Conservation (phyloP, 2,888 invertebrate species). For the Sinodicranocentrus sp. region DNA sequence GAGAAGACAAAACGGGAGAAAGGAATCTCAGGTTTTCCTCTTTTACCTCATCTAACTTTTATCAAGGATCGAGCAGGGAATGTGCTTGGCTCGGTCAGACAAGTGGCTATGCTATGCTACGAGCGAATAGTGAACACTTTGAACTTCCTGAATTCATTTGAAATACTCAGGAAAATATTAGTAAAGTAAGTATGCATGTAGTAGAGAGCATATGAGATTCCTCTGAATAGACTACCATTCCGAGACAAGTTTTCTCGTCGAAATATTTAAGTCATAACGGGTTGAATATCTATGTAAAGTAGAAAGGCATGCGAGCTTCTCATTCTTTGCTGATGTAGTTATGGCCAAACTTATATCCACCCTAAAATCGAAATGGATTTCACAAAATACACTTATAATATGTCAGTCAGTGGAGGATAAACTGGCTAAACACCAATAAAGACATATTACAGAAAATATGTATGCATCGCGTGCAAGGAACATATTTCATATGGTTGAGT, state of each 20-base stretch:
- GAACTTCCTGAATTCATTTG: conserved; percentile 45
- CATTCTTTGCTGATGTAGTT: too few relatives aligned
- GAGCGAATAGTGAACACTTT: conserved; percentile 11
- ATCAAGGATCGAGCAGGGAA: conserved; percentile 32
- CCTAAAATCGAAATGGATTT: too few relatives aligned
- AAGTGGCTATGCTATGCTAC: too few relatives aligned
- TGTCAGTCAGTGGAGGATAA: too few relatives aligned
- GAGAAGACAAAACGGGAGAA: conserved; percentile 19
- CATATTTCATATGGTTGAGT: too few relatives aligned
- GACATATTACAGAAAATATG: background rate
- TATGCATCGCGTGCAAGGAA: background rate
- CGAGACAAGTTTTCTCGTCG: background rate
- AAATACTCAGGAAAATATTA: conserved; percentile 1
- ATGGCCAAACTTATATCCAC: too few relatives aligned
- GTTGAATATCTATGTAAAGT: too few relatives aligned
- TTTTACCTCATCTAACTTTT: conserved; percentile 22
- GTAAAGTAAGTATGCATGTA: background rate
- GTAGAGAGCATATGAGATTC: background rate
- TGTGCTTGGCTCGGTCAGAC: background rate
- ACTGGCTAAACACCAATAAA: conserved; percentile 1
- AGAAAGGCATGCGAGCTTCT: too few relatives aligned
- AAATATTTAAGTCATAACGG: background rate
- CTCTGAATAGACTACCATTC: background rate
- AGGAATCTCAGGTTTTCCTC: conserved; percentile 36
- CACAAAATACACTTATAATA: too few relatives aligned